These are phyloP conservation scores for Labeo calbasu DNA, from an alignment of 2,797 vertebrate genomes.

Conservation along the genomic window DNA sequence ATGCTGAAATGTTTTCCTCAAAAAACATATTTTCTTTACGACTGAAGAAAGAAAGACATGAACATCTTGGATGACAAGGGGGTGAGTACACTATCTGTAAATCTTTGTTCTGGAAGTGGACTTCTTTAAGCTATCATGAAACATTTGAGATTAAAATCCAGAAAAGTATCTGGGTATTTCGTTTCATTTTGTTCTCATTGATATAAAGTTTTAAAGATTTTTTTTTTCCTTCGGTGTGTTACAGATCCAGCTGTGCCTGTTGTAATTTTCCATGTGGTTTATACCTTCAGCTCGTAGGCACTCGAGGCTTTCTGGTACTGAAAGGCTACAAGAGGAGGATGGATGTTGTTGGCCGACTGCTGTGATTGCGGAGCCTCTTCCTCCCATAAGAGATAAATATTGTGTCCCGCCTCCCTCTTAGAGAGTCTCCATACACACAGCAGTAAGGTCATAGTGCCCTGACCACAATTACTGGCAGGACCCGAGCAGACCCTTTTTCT, in stretches of 20 bases:
- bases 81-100: no score
- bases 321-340: slow-evolving; percentile 21
- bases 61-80: no score
- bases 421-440: slow-evolving; percentile 65
- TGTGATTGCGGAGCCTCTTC: slow-evolving; percentile 52
- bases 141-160: neutral
- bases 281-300: neutral
- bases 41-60: no score
- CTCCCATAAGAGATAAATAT: slow-evolving; percentile 63
- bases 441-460: slow-evolving; percentile 74
- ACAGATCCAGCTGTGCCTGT: slow-evolving; percentile 15
- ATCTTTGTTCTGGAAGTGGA: no score
- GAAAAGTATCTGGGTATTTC: neutral
- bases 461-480: slow-evolving; percentile 76
- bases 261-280: slow-evolving; percentile 5
- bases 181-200: neutral
- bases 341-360: slow-evolving; percentile 45
- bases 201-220: neutral
- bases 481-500: slow-evolving; percentile 72
- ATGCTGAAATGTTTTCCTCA: no score
- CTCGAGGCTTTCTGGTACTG: slow-evolving; percentile 15
- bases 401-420: slow-evolving; percentile 64
- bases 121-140: neutral
- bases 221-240: neutral
- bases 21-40: no score